Evolutionary conservation across 2,888 invertebrate species (phyloP).

Genomic region (Campoplex nolae): DNA sequence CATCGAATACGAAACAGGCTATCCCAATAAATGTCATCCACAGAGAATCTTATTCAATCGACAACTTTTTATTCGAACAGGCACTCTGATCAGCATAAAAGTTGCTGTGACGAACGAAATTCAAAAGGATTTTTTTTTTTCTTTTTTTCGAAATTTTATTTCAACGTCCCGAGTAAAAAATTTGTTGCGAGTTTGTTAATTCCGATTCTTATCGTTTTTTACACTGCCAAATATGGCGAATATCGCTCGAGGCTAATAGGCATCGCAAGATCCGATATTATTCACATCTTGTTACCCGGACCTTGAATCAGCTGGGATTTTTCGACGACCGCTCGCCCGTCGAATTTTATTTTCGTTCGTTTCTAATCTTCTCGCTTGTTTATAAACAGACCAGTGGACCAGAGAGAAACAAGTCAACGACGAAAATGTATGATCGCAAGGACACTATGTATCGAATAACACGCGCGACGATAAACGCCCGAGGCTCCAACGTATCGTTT

Average conservation of each 20-base stretch:
- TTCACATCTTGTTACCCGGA: background rate
- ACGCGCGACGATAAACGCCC: background rate
- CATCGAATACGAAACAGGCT: background rate
- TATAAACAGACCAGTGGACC: slow-evolving; percentile 10
- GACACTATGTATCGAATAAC: slow-evolving; percentile 37
- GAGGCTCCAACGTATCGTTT: background rate
- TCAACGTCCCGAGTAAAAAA: background rate
- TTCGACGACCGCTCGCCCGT: background rate
- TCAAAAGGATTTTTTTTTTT: background rate
- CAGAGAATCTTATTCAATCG: background rate
- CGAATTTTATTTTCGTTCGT: slow-evolving; percentile 14
- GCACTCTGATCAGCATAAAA: background rate
- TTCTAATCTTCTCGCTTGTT: slow-evolving; percentile 15
- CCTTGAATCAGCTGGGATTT: slow-evolving; percentile 19
- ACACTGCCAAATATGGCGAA: background rate
- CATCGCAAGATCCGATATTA: slow-evolving; percentile 1
- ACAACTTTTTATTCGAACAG: background rate
- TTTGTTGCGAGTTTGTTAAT: background rate
- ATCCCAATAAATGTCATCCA: background rate
- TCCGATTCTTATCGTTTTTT: background rate
- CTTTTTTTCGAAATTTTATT: background rate
- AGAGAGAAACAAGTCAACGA: slow-evolving; percentile 33
- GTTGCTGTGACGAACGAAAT: background rate
- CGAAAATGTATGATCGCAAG: slow-evolving; percentile 45
- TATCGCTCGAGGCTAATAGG: background rate